Base-by-base conservation (phyloP, 2,888 invertebrate species). In the Horisme vitalbata region DNA sequence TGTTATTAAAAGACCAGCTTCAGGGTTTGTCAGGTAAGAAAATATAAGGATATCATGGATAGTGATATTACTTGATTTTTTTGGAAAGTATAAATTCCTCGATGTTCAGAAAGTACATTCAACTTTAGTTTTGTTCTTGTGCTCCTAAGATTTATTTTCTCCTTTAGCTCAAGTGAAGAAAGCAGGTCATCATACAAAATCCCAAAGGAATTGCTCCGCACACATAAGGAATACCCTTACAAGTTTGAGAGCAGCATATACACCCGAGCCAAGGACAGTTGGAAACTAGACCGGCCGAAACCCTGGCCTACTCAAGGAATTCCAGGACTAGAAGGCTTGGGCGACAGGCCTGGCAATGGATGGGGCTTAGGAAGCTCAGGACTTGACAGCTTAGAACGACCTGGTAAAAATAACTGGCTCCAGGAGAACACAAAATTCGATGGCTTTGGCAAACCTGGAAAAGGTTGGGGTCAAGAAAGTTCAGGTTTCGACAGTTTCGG, bases 211-310 rank as follows among this genome's bases (percentile, higher is more conserved):
- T 33, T 63, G 1, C 65, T 65, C 38, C 54, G 65, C 15, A 66
- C 64, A 3, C 64, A 68, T 43, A 64, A 71, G 18, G 58, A 61
- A 39, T 82, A 68, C 52, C 85, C 89, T 1, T 83, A 77, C 61
- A 79, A 76, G 41, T 75, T 78, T 18, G 76, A 85, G 28, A 62
- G 65, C 15, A 50, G 66, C 24, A 63, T 68, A 21, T 61, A 63
- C 24, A 70, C 72, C 1, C 63, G 59, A 34, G 54, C 63, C 6
- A 76, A 69, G 14, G 61, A 58, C 12, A 55, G 55, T 15, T 81
- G 79, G 79, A 61, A 60, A 35, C 35, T 24, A 15, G 47, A 53
- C 9, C 30, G 18, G n/a, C 41, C 32, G 20, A 43, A 36, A 21
- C 9, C 44, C 52, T 6, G 55, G 55, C 9, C 48, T n/a, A n/a